Evolutionary conservation across 2,888 invertebrate species (phyloP).

Genomic region (Tenthredo mesomela): DNA sequence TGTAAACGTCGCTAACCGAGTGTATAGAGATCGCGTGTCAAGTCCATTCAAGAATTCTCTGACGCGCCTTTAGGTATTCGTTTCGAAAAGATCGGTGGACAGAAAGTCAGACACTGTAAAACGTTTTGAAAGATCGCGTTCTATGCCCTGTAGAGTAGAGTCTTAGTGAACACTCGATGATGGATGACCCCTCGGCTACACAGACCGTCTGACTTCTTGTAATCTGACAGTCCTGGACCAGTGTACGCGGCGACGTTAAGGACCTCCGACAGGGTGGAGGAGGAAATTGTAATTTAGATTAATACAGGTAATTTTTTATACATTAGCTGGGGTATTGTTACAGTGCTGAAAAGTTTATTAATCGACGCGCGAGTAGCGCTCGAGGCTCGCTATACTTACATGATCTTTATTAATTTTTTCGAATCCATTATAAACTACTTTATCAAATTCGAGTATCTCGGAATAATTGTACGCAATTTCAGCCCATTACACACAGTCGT

Average conservation of each 20-base stretch:
- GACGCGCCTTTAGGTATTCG: neutral
- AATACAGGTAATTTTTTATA: slow-evolving; percentile 53
- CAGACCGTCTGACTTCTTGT: neutral
- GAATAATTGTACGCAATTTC: neutral
- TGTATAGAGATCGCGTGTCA: slow-evolving; percentile 40
- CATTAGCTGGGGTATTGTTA: slow-evolving; percentile 37
- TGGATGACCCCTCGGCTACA: slow-evolving; percentile 40
- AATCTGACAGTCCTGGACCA: slow-evolving; percentile 46
- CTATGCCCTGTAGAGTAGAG: slow-evolving; percentile 14
- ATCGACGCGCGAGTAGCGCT: neutral
- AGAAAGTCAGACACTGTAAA: slow-evolving; percentile 6
- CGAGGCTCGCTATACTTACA: neutral
- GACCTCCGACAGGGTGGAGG: slow-evolving; percentile 49
- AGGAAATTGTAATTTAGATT: slow-evolving; percentile 52
- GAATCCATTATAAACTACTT: neutral
- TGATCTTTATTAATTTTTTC: slow-evolving; percentile 16
- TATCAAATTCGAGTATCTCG: neutral
- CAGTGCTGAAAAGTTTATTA: slow-evolving; percentile 45
- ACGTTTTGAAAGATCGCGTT: slow-evolving; percentile 47
- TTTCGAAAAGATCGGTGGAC: slow-evolving; percentile 41
- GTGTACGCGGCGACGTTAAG: neutral
- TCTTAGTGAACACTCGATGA: slow-evolving; percentile 9
- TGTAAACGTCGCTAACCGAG: slow-evolving; percentile 47
- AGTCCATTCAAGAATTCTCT: slow-evolving; percentile 33
- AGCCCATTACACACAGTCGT: neutral